Conservation (phyloP, 2,797 vertebrate genomes). For the Sarcophilus harrisii region DNA sequence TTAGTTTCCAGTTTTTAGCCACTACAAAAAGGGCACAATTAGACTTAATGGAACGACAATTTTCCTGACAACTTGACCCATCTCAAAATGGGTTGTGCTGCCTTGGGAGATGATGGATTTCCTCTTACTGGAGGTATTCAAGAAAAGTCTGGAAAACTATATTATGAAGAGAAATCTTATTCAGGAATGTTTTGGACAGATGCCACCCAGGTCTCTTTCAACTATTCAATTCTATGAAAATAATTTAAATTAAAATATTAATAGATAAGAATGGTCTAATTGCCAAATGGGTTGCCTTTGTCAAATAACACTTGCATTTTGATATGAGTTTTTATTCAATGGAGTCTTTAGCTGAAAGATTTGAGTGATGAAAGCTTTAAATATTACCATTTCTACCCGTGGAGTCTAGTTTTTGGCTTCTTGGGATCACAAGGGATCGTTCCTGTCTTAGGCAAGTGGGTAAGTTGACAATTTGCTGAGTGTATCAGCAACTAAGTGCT, state of each 20-base stretch:
- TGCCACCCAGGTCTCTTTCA: neutral
- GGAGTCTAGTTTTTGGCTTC: neutral
- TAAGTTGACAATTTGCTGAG: neutral
- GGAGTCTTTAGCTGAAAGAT: neutral
- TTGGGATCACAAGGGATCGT: neutral
- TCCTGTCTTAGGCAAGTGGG: neutral
- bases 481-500: neutral
- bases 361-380: neutral
- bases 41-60: neutral
- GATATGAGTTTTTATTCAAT: neutral
- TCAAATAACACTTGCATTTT: neutral
- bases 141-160: neutral
- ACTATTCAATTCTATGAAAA: neutral
- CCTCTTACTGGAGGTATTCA: neutral
- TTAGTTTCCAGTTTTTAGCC: too few relatives aligned
- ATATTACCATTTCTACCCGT: neutral
- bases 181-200: neutral
- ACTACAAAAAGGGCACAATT: too few relatives aligned
- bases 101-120: neutral
- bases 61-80: neutral
- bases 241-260: neutral
- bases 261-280: neutral
- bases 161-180: neutral
- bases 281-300: neutral
- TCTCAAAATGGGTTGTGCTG: neutral